These are phyloP conservation scores for Microvelia longipes DNA, from an alignment of 1,140 invertebrate species.

Conservation along the genomic window DNA sequence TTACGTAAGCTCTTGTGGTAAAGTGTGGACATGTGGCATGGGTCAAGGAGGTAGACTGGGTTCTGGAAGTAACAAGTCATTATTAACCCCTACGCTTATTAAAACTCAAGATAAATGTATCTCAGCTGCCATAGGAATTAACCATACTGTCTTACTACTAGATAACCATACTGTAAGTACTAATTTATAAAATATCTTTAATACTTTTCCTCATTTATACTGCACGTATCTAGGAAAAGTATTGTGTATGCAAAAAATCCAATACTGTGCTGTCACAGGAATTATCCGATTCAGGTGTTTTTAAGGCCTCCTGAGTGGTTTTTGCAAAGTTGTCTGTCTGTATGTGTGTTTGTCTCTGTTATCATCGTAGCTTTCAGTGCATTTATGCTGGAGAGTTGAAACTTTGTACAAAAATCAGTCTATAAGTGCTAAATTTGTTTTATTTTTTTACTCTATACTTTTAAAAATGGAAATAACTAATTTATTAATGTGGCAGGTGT, in stretches of 20 bases:
- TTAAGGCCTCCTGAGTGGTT: no score
- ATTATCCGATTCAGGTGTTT: no score
- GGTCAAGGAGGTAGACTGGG: slow-evolving; percentile 55
- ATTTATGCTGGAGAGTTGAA: no score
- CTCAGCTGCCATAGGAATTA: slow-evolving; percentile 33
- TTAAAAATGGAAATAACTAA: no score
- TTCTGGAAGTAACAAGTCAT: slow-evolving; percentile 39
- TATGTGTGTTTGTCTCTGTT: no score
- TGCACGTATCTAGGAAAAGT: background rate
- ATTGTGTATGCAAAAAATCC: background rate
- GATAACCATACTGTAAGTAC: slow-evolving; percentile 36
- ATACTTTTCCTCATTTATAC: background rate
- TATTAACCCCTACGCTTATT: slow-evolving; percentile 37
- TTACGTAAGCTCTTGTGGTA: slow-evolving; percentile 39
- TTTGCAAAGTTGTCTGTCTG: no score
- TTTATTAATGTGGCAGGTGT: slow-evolving; percentile 33
- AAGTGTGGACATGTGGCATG: slow-evolving; percentile 53
- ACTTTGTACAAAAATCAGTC: no score
- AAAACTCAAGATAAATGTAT: slow-evolving; percentile 22
- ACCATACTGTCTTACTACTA: slow-evolving; percentile 49
- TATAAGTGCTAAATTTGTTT: no score
- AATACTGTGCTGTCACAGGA: no score
- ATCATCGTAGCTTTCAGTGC: no score
- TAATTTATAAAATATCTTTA: background rate
- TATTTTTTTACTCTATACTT: no score